Evolutionary conservation across 2,888 invertebrate genomes (phyloP).

Genomic region (Nymphalis urticae): DNA sequence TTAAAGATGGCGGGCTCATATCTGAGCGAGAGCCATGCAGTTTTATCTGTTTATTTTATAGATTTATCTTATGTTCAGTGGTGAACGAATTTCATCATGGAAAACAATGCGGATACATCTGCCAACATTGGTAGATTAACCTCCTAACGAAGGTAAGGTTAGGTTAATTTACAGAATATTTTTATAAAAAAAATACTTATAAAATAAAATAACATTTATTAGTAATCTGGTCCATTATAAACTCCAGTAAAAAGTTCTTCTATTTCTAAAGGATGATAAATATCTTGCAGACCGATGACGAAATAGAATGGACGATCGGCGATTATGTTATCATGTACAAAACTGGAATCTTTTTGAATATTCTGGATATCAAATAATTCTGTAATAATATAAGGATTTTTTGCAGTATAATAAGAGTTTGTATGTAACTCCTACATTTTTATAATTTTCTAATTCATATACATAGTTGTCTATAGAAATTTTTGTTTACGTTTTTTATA

Average conservation of each 20-base stretch:
- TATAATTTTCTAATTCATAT: too few species aligned
- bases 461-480: too few species aligned
- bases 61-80: too few species aligned
- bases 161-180: too few species aligned
- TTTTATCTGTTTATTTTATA: too few species aligned
- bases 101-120: too few species aligned
- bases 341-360: background rate
- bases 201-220: slow-evolving; percentile 1
- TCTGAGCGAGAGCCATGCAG: too few species aligned
- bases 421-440: too few species aligned
- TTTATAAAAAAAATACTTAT: background rate
- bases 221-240: slow-evolving; percentile 53
- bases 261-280: slow-evolving; percentile 10
- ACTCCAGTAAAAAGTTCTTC: slow-evolving; percentile 52
- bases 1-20: too few species aligned
- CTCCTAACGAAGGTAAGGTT: too few species aligned
- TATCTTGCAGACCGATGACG: slow-evolving; percentile 43
- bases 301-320: slow-evolving; percentile 60
- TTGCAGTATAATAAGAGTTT: background rate
- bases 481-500: background rate
- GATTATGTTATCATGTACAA: slow-evolving; percentile 15
- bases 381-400: slow-evolving; percentile 8
- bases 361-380: slow-evolving; percentile 7
- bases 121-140: too few species aligned
- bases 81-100: too few species aligned